Evolutionary conservation across 1,140 invertebrate species (phyloP).

Genomic region (Nasonia vitripennis): DNA sequence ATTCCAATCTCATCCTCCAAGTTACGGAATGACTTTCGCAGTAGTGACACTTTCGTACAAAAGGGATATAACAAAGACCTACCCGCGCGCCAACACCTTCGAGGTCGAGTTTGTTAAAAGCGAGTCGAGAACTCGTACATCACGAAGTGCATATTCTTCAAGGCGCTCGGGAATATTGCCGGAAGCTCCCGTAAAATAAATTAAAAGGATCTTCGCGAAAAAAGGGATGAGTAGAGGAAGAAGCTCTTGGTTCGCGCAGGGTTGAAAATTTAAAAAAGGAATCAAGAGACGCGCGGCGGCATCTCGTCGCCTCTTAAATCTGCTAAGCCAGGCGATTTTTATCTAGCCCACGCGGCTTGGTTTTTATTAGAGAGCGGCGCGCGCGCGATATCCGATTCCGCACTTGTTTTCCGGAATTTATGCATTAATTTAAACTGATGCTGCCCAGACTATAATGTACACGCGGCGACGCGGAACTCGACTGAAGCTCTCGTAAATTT

Average conservation of each 20-base stretch:
- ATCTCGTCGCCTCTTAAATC: not conserved
- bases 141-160: not conserved
- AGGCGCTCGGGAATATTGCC: not conserved
- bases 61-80: not conserved
- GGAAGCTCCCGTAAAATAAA: slow-evolving; percentile 1
- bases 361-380: not conserved
- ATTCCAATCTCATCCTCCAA: too few relatives aligned
- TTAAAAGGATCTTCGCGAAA: not conserved
- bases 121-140: not conserved
- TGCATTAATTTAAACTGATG: slow-evolving; percentile 8
- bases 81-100: not conserved
- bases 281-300: not conserved
- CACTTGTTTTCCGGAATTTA: not conserved
- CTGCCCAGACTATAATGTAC: too few relatives aligned
- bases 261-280: not conserved
- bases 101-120: not conserved
- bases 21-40: too few relatives aligned
- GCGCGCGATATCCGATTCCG: not conserved
- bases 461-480: too few relatives aligned
- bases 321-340: not conserved
- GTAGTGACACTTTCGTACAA: not conserved
- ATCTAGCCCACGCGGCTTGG: not conserved
- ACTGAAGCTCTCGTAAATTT: not conserved
- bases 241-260: not conserved
- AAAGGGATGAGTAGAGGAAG: not conserved